Evolutionary conservation across 1,140 invertebrate genomes (phyloP).

Genomic region (Aphis gossypii): DNA sequence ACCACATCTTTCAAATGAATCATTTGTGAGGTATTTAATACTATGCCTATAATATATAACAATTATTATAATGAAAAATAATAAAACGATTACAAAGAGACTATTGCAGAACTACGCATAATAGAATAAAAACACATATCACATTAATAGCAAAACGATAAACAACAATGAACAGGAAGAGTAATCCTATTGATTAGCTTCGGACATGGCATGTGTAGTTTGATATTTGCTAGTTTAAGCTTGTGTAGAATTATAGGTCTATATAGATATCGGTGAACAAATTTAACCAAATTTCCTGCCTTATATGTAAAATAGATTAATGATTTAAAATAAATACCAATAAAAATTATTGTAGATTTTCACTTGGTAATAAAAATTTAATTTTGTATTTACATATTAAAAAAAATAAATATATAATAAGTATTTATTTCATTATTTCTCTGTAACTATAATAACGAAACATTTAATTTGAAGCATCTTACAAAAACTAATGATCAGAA

Average conservation of each 20-base stretch:
- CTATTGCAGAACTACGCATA: constrained; percentile 24
- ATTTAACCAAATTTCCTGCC: constrained; percentile 41
- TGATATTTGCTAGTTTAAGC: neutral
- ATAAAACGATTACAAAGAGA: constrained; percentile 10
- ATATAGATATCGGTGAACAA: neutral
- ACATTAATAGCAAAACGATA: constrained; percentile 32
- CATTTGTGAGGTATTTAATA: constrained; percentile 7
- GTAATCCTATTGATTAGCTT: constrained; percentile 40
- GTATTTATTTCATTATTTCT: neutral
- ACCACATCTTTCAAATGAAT: constrained; percentile 37
- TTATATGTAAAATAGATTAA: neutral
- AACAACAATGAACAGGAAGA: constrained; percentile 50
- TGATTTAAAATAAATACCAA: neutral
- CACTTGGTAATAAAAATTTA: neutral
- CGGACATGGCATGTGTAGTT: neutral
- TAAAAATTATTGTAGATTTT: neutral
- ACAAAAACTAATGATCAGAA: neutral
- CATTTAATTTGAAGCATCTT: neutral
- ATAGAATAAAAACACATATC: neutral
- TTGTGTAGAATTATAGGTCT: neutral
- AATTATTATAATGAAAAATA: neutral
- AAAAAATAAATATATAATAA: neutral
- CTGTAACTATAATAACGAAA: neutral
- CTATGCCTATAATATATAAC: neutral
- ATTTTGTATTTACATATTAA: neutral